These are phyloP conservation scores for Bellardia pandia DNA, from an alignment of 2,888 invertebrate genomes.

Conservation along the genomic window DNA sequence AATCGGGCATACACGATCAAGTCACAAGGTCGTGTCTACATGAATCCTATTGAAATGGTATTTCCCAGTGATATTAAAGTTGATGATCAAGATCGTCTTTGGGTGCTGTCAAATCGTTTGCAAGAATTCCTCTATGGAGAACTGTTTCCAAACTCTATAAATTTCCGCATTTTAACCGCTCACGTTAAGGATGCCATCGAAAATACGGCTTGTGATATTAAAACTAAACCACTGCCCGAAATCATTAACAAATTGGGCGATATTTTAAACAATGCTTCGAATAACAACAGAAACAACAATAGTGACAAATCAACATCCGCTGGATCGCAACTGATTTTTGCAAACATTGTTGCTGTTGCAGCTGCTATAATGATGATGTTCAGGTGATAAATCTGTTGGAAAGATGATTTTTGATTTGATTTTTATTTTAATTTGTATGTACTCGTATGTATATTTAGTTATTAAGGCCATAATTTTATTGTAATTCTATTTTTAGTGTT, in stretches of 20 bases:
- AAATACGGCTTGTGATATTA: slow-evolving; percentile 89
- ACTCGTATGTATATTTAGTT: slow-evolving; percentile 25
- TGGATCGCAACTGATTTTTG: slow-evolving; percentile 22
- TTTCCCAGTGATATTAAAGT: slow-evolving; percentile 92
- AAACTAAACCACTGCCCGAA: slow-evolving; percentile 85
- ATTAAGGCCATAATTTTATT: slow-evolving; percentile 38
- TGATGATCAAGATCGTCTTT: slow-evolving; percentile 88
- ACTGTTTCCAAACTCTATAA: slow-evolving; percentile 87
- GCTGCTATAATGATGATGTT: slow-evolving; percentile 3
- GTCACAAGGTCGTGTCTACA: slow-evolving; percentile 89
- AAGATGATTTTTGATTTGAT: slow-evolving; percentile 1
- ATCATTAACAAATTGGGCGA: slow-evolving; percentile 85
- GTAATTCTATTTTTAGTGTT: slow-evolving; percentile 28
- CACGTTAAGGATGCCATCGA: slow-evolving; percentile 89
- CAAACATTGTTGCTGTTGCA: background rate
- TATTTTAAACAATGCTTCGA: slow-evolving; percentile 83
- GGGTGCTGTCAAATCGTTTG: slow-evolving; percentile 90
- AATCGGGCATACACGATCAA: slow-evolving; percentile 88
- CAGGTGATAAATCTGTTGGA: slow-evolving; percentile 24
- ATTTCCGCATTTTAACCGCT: slow-evolving; percentile 89
- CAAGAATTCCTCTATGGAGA: slow-evolving; percentile 89
- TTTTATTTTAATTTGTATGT: background rate
- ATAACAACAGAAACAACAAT: slow-evolving; percentile 62
- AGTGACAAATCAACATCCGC: background rate
- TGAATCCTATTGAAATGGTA: slow-evolving; percentile 89